Evolutionary conservation across 2,113 vertebrate species (phyloP).

Genomic region (Heliornis fulica): DNA sequence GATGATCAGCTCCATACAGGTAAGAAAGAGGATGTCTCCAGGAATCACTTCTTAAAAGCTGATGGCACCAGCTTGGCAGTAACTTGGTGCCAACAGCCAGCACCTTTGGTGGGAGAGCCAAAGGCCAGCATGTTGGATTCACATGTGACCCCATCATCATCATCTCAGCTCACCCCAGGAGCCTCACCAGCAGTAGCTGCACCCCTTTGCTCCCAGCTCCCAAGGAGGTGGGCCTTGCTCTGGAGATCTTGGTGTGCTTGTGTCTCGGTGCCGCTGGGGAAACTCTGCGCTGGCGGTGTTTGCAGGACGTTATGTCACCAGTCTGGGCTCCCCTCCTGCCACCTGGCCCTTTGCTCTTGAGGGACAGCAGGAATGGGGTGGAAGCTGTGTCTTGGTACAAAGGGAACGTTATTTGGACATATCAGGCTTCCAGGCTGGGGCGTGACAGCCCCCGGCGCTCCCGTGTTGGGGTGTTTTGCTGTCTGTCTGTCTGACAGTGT

Average conservation of each 20-base stretch:
- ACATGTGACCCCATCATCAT: not conserved
- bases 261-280: not conserved
- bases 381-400: not conserved
- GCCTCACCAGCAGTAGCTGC: not conserved
- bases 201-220: not conserved
- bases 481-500: not conserved
- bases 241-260: not conserved
- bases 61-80: not conserved
- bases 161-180: not conserved
- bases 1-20: conserved; percentile 99
- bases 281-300: not conserved
- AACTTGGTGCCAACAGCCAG: not conserved
- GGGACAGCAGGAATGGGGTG: not conserved
- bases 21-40: conserved; percentile 35
- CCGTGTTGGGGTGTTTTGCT: not conserved
- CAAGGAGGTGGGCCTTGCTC: not conserved
- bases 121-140: not conserved
- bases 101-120: not conserved
- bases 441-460: not conserved
- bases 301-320: not conserved
- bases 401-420: not conserved
- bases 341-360: not conserved
- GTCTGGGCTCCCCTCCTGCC: not conserved
- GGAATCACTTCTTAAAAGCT: not conserved
- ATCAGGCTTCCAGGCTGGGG: not conserved